Base-by-base conservation (phyloP, 35 echinoderm and acorn worm species). In the Ophioderma brevispina region DNA sequence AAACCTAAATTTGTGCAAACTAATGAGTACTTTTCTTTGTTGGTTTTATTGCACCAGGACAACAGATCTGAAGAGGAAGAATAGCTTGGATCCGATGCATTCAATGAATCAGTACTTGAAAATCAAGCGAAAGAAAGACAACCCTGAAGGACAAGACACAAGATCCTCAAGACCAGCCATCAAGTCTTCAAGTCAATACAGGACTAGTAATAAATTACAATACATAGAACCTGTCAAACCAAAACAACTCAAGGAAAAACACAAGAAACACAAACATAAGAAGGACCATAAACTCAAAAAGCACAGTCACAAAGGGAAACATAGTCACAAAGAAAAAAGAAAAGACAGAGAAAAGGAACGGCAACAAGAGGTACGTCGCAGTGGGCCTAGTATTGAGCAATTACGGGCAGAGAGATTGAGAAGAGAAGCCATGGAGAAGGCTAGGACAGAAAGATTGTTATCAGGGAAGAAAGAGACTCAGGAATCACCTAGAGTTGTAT, bases 331-430 rank as follows among this genome's bases (percentile, higher is more conserved):
- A 23, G 79, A n/a, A n/a, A n/a, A n/a, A 59, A 87, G 38, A 25
- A 0, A 84, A 35, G 38, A 87, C 79, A 87, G 17, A 87, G 19
- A 76, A 36, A 87, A 36, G n/a, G 28, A 17, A 21, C n/a, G n/a
- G n/a, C n/a, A n/a, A n/a, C n/a, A 87, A 92, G 43, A 23, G n/a
- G 31, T 76, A 76, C 23, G 33, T 37, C 41, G 37, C 35, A n/a
- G 34, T 40, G 52, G 75, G 33, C 78, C 63, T 2, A 93, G 49
- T 19, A 93, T 99, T 25, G 87, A 95, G 43, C 82, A 95, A 77
- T 46, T 99, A 37, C 64, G 97, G 63, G 97, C 93, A 49, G 94
- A 99, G 52, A 84, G 97, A 78, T n/a, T 99, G 13, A 90, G 81
- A 33, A 78, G 97, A 32, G 97, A 99, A 79, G 84, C 87, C 32